phyloP scores from a whole-genome alignment of 2,797 vertebrate species.

The Halcyon leucocephala region DNA sequence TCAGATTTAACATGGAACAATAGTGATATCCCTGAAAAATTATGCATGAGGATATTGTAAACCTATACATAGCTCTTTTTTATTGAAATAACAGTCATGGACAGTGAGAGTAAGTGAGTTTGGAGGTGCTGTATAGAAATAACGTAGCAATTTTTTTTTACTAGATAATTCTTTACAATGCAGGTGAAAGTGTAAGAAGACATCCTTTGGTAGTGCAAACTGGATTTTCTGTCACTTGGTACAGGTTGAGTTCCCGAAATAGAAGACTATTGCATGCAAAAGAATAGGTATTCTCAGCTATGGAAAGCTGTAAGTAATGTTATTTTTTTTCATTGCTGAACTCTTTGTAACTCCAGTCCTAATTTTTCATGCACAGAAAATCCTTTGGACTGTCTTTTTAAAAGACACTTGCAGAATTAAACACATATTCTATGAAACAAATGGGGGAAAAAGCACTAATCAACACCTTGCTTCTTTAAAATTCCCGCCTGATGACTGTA shows the following conservation, averaged over 20 bases:
- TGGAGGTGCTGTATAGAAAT: neutral
- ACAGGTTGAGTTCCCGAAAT: neutral
- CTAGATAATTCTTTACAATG: neutral
- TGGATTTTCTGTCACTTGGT: neutral
- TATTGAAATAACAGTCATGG: neutral
- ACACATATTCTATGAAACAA: neutral
- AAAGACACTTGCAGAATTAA: neutral
- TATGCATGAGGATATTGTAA: neutral
- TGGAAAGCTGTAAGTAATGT: neutral
- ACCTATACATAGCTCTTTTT: neutral
- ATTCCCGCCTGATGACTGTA: neutral
- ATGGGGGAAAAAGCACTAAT: accelerated
- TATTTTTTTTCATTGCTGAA: neutral
- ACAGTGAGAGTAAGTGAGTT: neutral
- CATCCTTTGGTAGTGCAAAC: neutral
- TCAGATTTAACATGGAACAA: neutral
- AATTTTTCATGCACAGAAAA: neutral
- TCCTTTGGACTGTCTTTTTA: neutral
- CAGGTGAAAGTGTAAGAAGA: neutral
- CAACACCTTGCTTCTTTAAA: neutral
- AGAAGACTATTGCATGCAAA: neutral
- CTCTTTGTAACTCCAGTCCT: neutral
- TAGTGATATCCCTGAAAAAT: neutral
- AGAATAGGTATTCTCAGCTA: neutral
- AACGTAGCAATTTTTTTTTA: neutral